Percentiles rank a stretch among this genome's conserved stretches.
Evolutionary conservation across 2,797 vertebrate species (phyloP).

Genomic region (Heliangelus exortis): DNA sequence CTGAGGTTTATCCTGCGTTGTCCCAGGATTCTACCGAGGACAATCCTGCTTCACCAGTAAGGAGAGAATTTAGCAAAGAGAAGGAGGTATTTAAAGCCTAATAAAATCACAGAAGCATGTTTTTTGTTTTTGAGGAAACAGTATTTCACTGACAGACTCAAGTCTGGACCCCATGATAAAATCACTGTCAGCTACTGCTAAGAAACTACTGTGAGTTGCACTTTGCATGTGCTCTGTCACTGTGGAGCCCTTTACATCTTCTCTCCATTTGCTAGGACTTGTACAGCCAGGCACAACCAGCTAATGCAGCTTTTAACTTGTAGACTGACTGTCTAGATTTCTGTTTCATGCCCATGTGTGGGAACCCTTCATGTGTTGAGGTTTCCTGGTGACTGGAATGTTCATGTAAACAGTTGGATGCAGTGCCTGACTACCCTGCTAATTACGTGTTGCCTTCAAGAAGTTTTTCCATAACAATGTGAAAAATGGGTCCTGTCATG

Average conservation of each 20-base stretch:
- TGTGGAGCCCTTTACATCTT: not conserved
- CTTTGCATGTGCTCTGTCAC: not conserved
- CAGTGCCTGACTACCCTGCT: too few relatives aligned
- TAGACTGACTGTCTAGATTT: not conserved
- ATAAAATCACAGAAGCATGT: not conserved
- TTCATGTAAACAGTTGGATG: not conserved
- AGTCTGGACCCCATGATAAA: not conserved
- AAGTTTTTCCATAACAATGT: not conserved
- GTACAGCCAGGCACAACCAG: not conserved
- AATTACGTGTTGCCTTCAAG: not conserved
- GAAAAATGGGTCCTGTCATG: not conserved
- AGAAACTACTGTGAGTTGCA: not conserved
- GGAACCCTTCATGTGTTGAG: not conserved
- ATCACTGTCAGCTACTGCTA: not conserved
- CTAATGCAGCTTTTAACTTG: not conserved
- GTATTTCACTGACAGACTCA: not conserved
- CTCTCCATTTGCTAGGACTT: not conserved
- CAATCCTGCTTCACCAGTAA: fast-evolving
- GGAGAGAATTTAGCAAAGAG: not conserved
- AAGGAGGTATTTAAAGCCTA: not conserved
- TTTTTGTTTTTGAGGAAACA: not conserved
- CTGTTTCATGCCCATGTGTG: not conserved
- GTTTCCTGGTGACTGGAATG: not conserved
- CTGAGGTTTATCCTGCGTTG: not conserved
- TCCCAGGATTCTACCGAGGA: not conserved